These are phyloP conservation scores for Rhinophrynus dorsalis DNA, from an alignment of 2,797 vertebrate species.

Conservation along the genomic window DNA sequence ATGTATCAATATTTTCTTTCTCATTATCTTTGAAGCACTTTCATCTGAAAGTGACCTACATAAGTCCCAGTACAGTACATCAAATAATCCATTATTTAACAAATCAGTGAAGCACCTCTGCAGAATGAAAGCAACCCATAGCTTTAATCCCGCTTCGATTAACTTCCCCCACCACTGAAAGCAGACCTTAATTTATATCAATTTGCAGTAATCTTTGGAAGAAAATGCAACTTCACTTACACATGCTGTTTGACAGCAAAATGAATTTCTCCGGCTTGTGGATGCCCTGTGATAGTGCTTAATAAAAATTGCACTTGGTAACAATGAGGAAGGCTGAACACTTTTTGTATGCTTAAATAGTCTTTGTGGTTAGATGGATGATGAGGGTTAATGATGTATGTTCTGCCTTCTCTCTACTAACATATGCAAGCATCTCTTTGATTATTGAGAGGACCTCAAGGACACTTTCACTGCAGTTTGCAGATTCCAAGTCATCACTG, in stretches of 20 bases:
- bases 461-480: conserved; percentile 67
- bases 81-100: conserved; percentile 69
- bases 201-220: conserved; percentile 66
- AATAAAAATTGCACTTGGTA: conserved; percentile 71
- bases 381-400: conserved; percentile 73
- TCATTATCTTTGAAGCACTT: conserved; percentile 46
- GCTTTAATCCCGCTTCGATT: conserved; percentile 66
- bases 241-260: conserved; percentile 66
- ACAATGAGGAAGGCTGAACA: conserved; percentile 62
- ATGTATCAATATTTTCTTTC: conserved; percentile 44
- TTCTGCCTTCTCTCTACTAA: conserved; percentile 61
- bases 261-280: conserved; percentile 63
- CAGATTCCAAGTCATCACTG: conserved; percentile 52
- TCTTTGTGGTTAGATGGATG: conserved; percentile 62
- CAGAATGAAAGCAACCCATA: conserved; percentile 65
- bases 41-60: conserved; percentile 63
- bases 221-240: conserved; percentile 66
- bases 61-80: conserved; percentile 61
- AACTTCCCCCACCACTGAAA: conserved; percentile 63
- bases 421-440: conserved; percentile 58
- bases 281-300: conserved; percentile 68
- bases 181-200: conserved; percentile 69
- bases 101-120: conserved; percentile 67
- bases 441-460: conserved; percentile 72
- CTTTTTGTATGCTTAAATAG: conserved; percentile 65